phyloP scores from a whole-genome alignment of 2,888 invertebrate genomes.

The Smittia aterrima region DNA sequence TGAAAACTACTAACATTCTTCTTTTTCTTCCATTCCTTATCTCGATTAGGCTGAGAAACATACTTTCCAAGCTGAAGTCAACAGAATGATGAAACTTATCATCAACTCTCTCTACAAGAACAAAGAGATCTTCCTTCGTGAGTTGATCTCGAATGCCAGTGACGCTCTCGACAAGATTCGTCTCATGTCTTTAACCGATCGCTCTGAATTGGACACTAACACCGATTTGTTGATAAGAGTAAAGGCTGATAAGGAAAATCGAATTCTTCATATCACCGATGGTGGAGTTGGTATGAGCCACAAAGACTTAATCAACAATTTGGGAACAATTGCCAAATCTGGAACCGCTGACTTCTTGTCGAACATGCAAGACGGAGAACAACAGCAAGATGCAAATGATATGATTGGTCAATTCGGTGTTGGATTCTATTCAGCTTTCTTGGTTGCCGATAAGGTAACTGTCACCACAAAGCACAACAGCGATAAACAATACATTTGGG shows the following conservation, averaged over 20 bases:
- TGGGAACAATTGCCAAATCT: slow-evolving; percentile 98
- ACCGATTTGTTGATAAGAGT: slow-evolving; percentile 87
- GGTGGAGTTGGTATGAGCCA: slow-evolving; percentile 98
- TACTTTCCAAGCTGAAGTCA: slow-evolving; percentile 96
- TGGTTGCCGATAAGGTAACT: slow-evolving; percentile 93
- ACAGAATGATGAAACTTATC: slow-evolving; percentile 99
- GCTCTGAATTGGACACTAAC: slow-evolving; percentile 71
- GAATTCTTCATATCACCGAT: slow-evolving; percentile 90
- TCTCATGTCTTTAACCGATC: slow-evolving; percentile 85
- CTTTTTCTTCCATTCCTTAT: slow-evolving; percentile 39
- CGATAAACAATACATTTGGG: slow-evolving; percentile 95
- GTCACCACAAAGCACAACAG: slow-evolving; percentile 95
- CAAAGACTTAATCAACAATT: slow-evolving; percentile 87
- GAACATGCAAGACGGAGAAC: slow-evolving; percentile 73
- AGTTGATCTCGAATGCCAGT: slow-evolving; percentile 97
- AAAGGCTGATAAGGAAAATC: slow-evolving; percentile 88
- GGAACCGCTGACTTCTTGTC: slow-evolving; percentile 94
- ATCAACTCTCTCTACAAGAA: slow-evolving; percentile 99
- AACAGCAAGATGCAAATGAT: slow-evolving; percentile 81
- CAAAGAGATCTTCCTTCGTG: slow-evolving; percentile 98
- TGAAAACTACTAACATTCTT: background rate
- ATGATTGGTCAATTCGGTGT: slow-evolving; percentile 99
- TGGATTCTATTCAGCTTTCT: slow-evolving; percentile 97
- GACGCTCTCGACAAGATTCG: slow-evolving; percentile 99
- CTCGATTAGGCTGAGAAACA: slow-evolving; percentile 69